Evolutionary conservation across 2,113 vertebrate genomes (phyloP), one percentile per base, ranked within the genome.

Genomic region (Spea bombifrons): DNA sequence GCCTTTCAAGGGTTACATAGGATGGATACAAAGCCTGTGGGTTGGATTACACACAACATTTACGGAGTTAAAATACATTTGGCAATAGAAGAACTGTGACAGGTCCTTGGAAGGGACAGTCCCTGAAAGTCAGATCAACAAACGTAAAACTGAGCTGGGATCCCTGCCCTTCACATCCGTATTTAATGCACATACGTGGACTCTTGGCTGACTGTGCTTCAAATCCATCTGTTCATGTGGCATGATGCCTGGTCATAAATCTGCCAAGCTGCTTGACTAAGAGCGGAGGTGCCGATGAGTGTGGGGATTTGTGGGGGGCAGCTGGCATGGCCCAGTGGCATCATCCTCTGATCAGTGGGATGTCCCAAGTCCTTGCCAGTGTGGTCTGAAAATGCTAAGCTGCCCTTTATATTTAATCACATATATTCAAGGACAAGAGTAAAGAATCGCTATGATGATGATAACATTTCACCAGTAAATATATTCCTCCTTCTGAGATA

Each of bases 251-350:
- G 45, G 45, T 61, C 52, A 63, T 74, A 67, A 52, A 59, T 74
- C 71, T 80, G 78, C 78, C 78, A 80, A 71, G 47, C 77, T 79
- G 16, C 64, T 79, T 79, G 77, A 79, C 70, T 73, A 79, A 80
- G 78, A 74, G 70, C 71, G 78, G 78, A 80, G 78, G 78, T 80
- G 78, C 70, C 63, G 45, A 65, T 66, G 52, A 68, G 71, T 46
- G 72, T 46, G 78, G 66, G 78, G 64, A 66, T 68, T 76, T 44
- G n/a, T 3, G 70, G 78, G 78, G 65, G 64, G 71, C 52, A 67
- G 64, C 78, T 80, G 78, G 78, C 71, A 74, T 80, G 78, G 59
- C 78, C 67, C 71, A 55, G 52, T 68, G 71, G 15, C 78, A 67
- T 80, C 71, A 74, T 80, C 71, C 66, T 67, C 45, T 74, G 7